Evolutionary conservation across 2,888 invertebrate species (phyloP).

Genomic region (Microplitis deprimator): DNA sequence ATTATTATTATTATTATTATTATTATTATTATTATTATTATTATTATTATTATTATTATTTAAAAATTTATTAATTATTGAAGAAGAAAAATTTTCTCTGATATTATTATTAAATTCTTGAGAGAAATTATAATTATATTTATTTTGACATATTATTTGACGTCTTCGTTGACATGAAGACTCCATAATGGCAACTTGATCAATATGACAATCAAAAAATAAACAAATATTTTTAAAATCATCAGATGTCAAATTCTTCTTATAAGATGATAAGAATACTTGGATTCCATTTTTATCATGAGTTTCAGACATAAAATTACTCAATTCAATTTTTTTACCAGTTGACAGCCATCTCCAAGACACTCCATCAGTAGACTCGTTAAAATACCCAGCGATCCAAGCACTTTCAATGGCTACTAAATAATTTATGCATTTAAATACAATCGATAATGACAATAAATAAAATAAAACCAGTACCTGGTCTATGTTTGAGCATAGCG

Average conservation of each 20-base stretch:
- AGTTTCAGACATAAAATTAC: too few species aligned
- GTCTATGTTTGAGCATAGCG: background rate
- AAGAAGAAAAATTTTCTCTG: background rate
- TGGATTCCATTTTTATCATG: too few species aligned
- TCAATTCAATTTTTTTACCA: too few species aligned
- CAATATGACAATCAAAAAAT: constrained; percentile 54
- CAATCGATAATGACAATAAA: background rate
- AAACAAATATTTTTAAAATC: constrained; percentile 47
- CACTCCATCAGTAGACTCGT: too few species aligned
- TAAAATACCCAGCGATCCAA: constrained; percentile 55
- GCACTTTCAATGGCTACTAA: constrained; percentile 54
- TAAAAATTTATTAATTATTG: too few species aligned
- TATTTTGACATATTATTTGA: constrained; percentile 52
- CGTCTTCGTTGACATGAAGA: constrained; percentile 51
- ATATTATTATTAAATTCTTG: constrained; percentile 10
- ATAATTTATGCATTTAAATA: background rate
- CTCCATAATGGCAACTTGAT: constrained; percentile 46
- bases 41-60: too few species aligned
- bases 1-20: too few species aligned
- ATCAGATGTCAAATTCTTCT: constrained; percentile 30
- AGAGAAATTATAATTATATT: constrained; percentile 50
- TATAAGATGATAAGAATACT: too few species aligned
- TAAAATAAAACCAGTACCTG: background rate
- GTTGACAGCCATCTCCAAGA: too few species aligned
- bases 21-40: too few species aligned